A percentile compares a stretch with the other conserved stretches of the same genome.
These are phyloP conservation scores for Antheraea yamamai DNA, from an alignment of 2,888 invertebrate genomes.

Conservation along the genomic window DNA sequence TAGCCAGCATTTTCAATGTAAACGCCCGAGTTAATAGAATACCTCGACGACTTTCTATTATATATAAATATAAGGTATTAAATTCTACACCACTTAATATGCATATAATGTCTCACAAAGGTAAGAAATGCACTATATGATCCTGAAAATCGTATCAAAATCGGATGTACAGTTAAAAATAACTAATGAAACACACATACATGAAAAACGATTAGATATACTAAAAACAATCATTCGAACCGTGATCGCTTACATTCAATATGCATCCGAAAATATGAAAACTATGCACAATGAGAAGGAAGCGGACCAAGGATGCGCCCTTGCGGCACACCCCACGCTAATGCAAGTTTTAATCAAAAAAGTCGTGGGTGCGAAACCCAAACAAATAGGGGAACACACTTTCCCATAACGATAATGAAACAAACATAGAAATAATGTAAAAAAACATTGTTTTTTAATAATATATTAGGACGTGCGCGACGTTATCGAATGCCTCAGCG, in stretches of 20 bases:
- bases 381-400: conserved; percentile 69
- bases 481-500: conserved; percentile 24
- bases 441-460: conserved; percentile 60
- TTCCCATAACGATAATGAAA: conserved; percentile 81
- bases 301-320: conserved; percentile 65
- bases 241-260: background rate
- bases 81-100: no score
- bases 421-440: conserved; percentile 62
- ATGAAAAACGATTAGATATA: background rate
- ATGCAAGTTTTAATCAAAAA: conserved; percentile 76
- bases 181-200: background rate
- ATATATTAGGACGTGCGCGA: conserved; percentile 2
- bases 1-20: no score
- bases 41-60: no score
- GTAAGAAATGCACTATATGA: no score
- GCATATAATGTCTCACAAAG: no score
- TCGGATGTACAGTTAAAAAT: background rate
- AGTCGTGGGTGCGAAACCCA: conserved; percentile 76
- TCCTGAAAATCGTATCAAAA: no score
- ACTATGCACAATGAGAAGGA: conserved; percentile 25
- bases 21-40: no score
- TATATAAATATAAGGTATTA: no score
- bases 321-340: conserved; percentile 69
- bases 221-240: background rate
- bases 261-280: conserved; percentile 10